Conservation (phyloP, 2,888 invertebrate genomes). For the Oscheius sp. region DNA sequence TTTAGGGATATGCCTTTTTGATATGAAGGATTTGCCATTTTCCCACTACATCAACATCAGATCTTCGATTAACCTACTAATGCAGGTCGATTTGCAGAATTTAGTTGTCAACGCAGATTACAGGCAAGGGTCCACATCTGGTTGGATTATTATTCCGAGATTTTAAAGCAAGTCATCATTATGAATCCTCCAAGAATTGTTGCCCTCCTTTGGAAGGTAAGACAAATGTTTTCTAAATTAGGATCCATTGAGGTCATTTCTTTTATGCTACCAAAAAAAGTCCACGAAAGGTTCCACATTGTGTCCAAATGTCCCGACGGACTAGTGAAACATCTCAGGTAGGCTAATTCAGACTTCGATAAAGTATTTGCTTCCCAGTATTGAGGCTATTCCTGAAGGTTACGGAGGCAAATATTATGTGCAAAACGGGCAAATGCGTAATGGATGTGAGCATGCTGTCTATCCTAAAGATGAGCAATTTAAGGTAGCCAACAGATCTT, state of each 20-base stretch:
- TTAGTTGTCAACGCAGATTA: not conserved
- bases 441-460: not conserved
- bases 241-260: slow-evolving; percentile 32
- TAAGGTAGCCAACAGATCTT: not conserved
- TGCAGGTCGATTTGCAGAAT: slow-evolving; percentile 33
- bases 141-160: slow-evolving; percentile 42
- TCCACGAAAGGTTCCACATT: slow-evolving; percentile 39
- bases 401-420: slow-evolving; percentile 29
- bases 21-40: slow-evolving; percentile 32
- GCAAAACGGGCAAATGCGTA: slow-evolving; percentile 24
- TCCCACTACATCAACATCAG: slow-evolving; percentile 41
- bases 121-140: slow-evolving; percentile 43
- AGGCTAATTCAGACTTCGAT: not conserved
- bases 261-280: slow-evolving; percentile 41
- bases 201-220: slow-evolving; percentile 41
- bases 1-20: slow-evolving; percentile 41
- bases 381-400: slow-evolving; percentile 34
- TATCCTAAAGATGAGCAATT: slow-evolving; percentile 10
- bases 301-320: slow-evolving; percentile 35
- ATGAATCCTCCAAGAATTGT: slow-evolving; percentile 42
- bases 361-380: not conserved
- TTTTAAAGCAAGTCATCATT: slow-evolving; percentile 39
- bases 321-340: slow-evolving; percentile 31
- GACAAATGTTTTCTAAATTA: not conserved
- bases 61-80: slow-evolving; percentile 37